These are phyloP conservation scores for Acridotheres tristis DNA, from an alignment of 2,797 vertebrate species.

Conservation along the genomic window DNA sequence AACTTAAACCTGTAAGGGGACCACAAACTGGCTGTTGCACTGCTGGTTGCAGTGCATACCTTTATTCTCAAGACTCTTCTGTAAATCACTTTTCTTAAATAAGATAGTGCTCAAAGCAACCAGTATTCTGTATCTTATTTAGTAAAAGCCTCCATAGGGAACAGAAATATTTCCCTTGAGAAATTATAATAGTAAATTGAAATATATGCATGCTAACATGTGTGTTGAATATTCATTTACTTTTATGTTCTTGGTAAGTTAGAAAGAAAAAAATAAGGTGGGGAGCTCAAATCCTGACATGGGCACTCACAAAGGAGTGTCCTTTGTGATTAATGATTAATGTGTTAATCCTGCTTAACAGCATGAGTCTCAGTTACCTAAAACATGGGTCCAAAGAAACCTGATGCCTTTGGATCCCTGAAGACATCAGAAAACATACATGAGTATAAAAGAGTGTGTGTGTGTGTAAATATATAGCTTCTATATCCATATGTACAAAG, in stretches of 20 bases:
- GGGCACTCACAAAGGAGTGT: neutral
- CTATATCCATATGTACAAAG: neutral
- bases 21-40: neutral
- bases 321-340: too few species aligned
- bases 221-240: neutral
- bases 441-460: neutral
- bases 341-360: neutral
- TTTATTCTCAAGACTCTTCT: neutral
- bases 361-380: neutral
- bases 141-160: neutral
- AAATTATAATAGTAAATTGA: constrained; percentile 10
- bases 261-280: neutral
- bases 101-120: neutral
- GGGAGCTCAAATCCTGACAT: neutral
- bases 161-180: neutral
- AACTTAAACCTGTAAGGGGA: neutral
- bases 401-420: neutral
- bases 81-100: neutral
- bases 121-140: neutral
- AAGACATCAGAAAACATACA: neutral
- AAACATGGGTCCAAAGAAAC: neutral
- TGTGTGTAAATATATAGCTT: neutral
- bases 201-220: neutral
- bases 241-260: neutral
- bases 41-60: neutral